A percentile compares a stretch with the other conserved stretches of the same genome.
phyloP scores from a whole-genome alignment of 2,888 invertebrate genomes.

The Heliconius ethilla region DNA sequence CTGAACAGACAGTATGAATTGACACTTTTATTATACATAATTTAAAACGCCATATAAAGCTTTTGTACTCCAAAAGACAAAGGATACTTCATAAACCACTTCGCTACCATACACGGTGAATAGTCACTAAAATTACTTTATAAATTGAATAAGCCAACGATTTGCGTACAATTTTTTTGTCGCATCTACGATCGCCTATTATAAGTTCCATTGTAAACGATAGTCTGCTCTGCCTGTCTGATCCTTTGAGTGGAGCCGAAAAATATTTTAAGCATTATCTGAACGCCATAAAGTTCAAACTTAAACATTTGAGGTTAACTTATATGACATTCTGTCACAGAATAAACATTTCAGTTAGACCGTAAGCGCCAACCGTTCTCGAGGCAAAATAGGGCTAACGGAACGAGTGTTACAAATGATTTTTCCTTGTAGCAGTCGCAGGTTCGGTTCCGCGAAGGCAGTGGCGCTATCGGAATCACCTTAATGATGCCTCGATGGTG shows the following conservation, averaged over 20 bases:
- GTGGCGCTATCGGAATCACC: slow-evolving; percentile 82
- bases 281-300: slow-evolving; percentile 48
- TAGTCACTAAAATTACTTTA: slow-evolving; percentile 35
- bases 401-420: slow-evolving; percentile 53
- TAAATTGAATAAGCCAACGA: slow-evolving; percentile 41
- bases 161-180: slow-evolving; percentile 44
- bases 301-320: slow-evolving; percentile 53
- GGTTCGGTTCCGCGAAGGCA: slow-evolving; percentile 57
- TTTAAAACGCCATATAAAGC: slow-evolving; percentile 26
- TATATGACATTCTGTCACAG: slow-evolving; percentile 78
- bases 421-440: slow-evolving; percentile 56
- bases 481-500: slow-evolving; percentile 83
- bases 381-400: slow-evolving; percentile 50
- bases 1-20: neutral
- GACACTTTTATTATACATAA: slow-evolving; percentile 26
- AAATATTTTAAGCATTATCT: slow-evolving; percentile 65
- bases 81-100: slow-evolving; percentile 25
- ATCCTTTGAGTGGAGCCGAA: slow-evolving; percentile 63
- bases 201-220: slow-evolving; percentile 76
- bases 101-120: slow-evolving; percentile 20
- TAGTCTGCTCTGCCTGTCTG: slow-evolving; percentile 73
- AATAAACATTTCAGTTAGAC: slow-evolving; percentile 48
- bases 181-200: slow-evolving; percentile 64
- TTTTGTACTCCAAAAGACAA: slow-evolving; percentile 14
- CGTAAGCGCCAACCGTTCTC: slow-evolving; percentile 57